Evolutionary conservation across 2,888 invertebrate genomes (phyloP).

Genomic region (Caenorhabditis panamensis): DNA sequence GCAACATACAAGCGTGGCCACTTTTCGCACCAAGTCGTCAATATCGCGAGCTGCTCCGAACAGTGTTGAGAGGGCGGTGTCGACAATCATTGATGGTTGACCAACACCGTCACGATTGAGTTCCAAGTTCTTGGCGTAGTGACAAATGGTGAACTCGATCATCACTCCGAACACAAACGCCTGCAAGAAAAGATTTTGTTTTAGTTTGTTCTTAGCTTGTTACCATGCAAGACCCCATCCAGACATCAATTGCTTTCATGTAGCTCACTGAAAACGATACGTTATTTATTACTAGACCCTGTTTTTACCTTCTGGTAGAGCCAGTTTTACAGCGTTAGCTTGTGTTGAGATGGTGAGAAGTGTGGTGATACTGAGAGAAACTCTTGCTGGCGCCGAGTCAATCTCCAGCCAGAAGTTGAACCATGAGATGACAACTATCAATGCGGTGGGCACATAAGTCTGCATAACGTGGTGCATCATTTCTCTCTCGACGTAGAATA

Average conservation of each 20-base stretch:
- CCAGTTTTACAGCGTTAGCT: slow-evolving; percentile 80
- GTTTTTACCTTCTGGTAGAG: slow-evolving; percentile 74
- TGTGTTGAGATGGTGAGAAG: slow-evolving; percentile 76
- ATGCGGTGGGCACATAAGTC: slow-evolving; percentile 84
- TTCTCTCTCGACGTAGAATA: slow-evolving; percentile 83
- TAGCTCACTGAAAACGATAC: slow-evolving; percentile 73
- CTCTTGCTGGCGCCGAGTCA: slow-evolving; percentile 80
- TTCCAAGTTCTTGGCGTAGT: slow-evolving; percentile 80
- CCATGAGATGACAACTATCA: slow-evolving; percentile 85
- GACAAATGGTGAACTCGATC: slow-evolving; percentile 81
- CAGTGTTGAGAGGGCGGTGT: slow-evolving; percentile 79
- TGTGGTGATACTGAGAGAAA: slow-evolving; percentile 80
- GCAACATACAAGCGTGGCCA: slow-evolving; percentile 66
- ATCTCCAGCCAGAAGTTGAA: slow-evolving; percentile 81
- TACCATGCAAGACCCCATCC: slow-evolving; percentile 82
- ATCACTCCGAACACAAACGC: slow-evolving; percentile 80
- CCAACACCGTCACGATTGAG: slow-evolving; percentile 60
- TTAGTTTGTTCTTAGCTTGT: neutral
- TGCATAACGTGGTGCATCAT: slow-evolving; percentile 84
- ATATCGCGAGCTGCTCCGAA: slow-evolving; percentile 76
- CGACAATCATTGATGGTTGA: slow-evolving; percentile 75
- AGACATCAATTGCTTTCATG: slow-evolving; percentile 81
- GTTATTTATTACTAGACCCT: neutral
- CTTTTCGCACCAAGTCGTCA: slow-evolving; percentile 73
- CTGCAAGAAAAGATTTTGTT: slow-evolving; percentile 47